Evolutionary conservation across 2,113 vertebrate genomes (phyloP).

Genomic region (Sterrhoptilus dennistouni): DNA sequence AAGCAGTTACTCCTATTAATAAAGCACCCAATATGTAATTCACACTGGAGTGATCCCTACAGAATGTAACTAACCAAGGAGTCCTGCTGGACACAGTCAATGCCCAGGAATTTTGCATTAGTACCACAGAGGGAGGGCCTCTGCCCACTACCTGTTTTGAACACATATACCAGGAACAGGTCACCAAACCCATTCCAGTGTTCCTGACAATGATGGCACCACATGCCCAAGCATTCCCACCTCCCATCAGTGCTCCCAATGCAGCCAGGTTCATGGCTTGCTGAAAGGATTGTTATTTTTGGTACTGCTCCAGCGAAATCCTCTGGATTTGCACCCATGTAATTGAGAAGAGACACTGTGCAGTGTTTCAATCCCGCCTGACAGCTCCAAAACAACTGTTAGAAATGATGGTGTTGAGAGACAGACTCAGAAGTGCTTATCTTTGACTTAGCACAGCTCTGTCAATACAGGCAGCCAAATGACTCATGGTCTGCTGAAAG

Average conservation of each 20-base stretch:
- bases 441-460: background rate
- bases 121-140: background rate
- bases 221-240: background rate
- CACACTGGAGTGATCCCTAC: background rate
- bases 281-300: background rate
- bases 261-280: background rate
- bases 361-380: background rate
- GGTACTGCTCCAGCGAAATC: background rate
- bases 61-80: background rate
- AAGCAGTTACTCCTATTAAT: background rate
- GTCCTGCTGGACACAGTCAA: background rate
- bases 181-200: background rate
- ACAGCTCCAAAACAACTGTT: conserved; percentile 18
- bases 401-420: background rate
- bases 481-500: background rate
- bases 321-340: conserved; percentile 8
- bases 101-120: background rate
- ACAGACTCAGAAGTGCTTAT: background rate
- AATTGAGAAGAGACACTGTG: background rate
- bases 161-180: background rate
- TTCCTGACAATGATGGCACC: background rate
- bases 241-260: background rate
- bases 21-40: background rate
- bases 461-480: background rate
- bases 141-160: background rate